These are phyloP conservation scores for Tenthredo mesomela DNA, from an alignment of 2,888 invertebrate genomes.

Conservation along the genomic window DNA sequence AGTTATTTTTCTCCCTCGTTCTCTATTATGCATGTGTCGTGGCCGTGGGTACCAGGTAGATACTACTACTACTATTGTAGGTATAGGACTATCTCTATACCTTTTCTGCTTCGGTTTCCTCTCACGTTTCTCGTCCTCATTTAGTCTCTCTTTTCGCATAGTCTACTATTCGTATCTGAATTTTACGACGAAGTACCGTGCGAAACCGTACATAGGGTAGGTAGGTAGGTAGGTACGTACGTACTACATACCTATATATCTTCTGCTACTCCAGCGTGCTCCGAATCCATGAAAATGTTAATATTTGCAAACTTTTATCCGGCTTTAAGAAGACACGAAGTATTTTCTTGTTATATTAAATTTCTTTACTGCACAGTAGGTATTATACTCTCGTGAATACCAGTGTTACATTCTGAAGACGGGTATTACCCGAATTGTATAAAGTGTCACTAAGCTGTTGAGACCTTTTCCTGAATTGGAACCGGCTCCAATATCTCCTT, in stretches of 20 bases:
- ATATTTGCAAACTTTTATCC: slow-evolving; percentile 19
- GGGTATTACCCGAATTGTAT: not conserved
- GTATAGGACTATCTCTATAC: slow-evolving; percentile 6
- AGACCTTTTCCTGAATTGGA: not conserved
- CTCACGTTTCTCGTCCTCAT: slow-evolving; percentile 45
- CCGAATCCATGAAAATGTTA: slow-evolving; percentile 16
- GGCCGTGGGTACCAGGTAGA: slow-evolving; percentile 16
- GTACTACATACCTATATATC: not conserved
- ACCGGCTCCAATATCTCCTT: slow-evolving; percentile 13
- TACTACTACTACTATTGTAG: not conserved
- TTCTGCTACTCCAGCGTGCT: not conserved
- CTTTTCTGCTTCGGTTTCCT: slow-evolving; percentile 38
- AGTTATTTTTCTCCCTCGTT: slow-evolving; percentile 36
- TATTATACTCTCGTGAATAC: not conserved
- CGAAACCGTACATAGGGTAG: slow-evolving; percentile 11
- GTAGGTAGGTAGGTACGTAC: not conserved
- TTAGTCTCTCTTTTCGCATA: slow-evolving; percentile 43
- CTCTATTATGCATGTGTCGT: slow-evolving; percentile 50
- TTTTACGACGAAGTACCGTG: slow-evolving; percentile 24
- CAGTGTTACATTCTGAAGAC: not conserved
- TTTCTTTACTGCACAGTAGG: not conserved
- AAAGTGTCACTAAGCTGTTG: slow-evolving; percentile 8
- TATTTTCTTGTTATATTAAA: slow-evolving; percentile 22
- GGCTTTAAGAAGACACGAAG: slow-evolving; percentile 10
- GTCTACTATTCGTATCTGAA: slow-evolving; percentile 38